Evolutionary conservation across 2,797 vertebrate species (phyloP).

Genomic region (Syngnathus rostellatus): DNA sequence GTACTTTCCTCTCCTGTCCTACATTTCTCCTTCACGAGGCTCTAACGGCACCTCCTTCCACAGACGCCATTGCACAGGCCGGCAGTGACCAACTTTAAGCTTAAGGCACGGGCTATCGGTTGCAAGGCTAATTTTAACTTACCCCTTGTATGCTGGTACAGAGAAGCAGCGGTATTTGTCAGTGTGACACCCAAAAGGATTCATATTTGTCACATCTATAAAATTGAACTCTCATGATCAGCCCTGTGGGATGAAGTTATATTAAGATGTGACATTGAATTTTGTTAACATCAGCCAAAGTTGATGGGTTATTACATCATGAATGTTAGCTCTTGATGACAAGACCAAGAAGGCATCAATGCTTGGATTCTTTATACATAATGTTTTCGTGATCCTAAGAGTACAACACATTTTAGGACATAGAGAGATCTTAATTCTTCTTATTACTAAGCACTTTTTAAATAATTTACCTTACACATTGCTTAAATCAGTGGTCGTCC

Average conservation of each 20-base stretch:
- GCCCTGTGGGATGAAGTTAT: background rate
- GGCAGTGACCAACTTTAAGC: constrained; percentile 55
- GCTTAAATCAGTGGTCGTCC: too few relatives aligned
- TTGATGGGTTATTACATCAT: background rate
- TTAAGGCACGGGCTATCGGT: constrained; percentile 55
- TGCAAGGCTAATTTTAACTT: constrained; percentile 61
- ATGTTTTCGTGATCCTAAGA: too few relatives aligned
- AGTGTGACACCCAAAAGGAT: background rate
- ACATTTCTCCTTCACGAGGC: constrained; percentile 34
- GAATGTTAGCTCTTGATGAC: background rate
- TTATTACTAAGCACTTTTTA: too few relatives aligned
- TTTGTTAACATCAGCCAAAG: background rate
- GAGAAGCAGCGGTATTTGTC: constrained; percentile 20
- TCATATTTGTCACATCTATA: background rate
- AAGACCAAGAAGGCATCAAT: background rate
- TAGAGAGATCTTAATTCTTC: too few relatives aligned
- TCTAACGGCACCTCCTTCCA: constrained; percentile 18
- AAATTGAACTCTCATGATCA: background rate
- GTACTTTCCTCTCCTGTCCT: constrained; percentile 22
- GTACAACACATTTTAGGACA: too few relatives aligned
- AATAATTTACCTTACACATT: too few relatives aligned
- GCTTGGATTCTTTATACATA: background rate
- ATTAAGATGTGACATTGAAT: background rate
- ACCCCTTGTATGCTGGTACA: constrained; percentile 44
- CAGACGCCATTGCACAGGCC: constrained; percentile 33